Percentiles rank a stretch among this genome's conserved stretches.
Evolutionary conservation across 2,113 vertebrate genomes (phyloP).

Genomic region (Empidonax traillii): DNA sequence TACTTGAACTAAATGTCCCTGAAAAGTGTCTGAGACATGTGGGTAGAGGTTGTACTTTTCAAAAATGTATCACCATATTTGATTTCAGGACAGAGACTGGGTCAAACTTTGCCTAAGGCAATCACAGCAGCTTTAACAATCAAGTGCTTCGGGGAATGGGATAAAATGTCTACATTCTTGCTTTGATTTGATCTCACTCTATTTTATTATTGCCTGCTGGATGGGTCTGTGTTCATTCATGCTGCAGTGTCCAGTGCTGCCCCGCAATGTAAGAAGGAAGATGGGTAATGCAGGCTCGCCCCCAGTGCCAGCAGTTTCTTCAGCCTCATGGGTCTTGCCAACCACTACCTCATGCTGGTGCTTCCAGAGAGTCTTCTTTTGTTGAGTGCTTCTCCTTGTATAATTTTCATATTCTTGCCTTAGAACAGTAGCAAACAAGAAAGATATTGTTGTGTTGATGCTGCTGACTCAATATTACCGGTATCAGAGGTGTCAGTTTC

Average conservation of each 20-base stretch:
- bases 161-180: slow-evolving; percentile 6
- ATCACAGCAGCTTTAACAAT: neutral
- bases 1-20: neutral
- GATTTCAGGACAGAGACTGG: neutral
- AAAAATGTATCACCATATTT: neutral
- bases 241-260: neutral
- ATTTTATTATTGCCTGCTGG: neutral
- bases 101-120: slow-evolving; percentile 32
- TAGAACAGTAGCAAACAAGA: neutral
- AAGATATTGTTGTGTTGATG: neutral
- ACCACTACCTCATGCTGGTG: neutral
- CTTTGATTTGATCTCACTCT: slow-evolving; percentile 13
- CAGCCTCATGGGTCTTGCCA: neutral
- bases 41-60: neutral
- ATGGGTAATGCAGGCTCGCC: neutral
- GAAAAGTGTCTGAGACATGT: neutral
- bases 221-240: neutral
- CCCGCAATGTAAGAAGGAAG: neutral
- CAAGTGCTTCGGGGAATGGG: neutral
- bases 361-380: neutral
- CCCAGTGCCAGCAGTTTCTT: neutral
- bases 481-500: slow-evolving; percentile 1
- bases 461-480: neutral
- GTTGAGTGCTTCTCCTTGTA: neutral
- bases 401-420: neutral